Conservation (phyloP, 2,888 invertebrate species). For the Luperina nickerlii region DNA sequence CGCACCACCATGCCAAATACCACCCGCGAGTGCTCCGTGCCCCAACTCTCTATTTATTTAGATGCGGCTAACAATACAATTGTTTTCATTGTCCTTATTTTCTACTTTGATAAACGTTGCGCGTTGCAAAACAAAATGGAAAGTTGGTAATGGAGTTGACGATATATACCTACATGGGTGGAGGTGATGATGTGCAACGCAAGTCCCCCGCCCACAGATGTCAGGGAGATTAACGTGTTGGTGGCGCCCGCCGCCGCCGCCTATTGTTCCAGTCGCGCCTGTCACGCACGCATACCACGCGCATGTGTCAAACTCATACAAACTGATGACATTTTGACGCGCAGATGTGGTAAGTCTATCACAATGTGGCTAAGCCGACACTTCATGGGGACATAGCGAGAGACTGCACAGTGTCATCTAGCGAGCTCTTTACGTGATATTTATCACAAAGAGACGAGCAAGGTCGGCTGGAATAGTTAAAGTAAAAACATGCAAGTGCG, state of each 20-base stretch:
- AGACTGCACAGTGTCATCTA: slow-evolving; percentile 8
- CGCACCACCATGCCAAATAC: slow-evolving; percentile 75
- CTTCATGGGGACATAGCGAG: slow-evolving; percentile 17
- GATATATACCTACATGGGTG: slow-evolving; percentile 79
- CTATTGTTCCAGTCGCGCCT: slow-evolving; percentile 77
- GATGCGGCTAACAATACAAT: slow-evolving; percentile 83
- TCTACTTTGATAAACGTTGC: slow-evolving; percentile 77
- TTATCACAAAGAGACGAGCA: slow-evolving; percentile 48
- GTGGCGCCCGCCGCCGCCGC: slow-evolving; percentile 75
- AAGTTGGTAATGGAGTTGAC: slow-evolving; percentile 82
- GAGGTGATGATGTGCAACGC: slow-evolving; percentile 86
- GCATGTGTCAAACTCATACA: slow-evolving; percentile 68
- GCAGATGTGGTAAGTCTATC: slow-evolving; percentile 50
- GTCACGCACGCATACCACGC: slow-evolving; percentile 67
- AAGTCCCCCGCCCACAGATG: slow-evolving; percentile 80
- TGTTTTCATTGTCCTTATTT: slow-evolving; percentile 85
- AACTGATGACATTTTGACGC: slow-evolving; percentile 60
- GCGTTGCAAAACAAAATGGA: slow-evolving; percentile 86
- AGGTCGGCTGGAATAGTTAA: slow-evolving; percentile 38
- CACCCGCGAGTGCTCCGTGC: slow-evolving; percentile 68
- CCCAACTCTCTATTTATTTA: slow-evolving; percentile 88
- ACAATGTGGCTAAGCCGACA: slow-evolving; percentile 26
- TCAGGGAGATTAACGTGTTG: slow-evolving; percentile 82
- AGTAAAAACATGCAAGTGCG: slow-evolving; percentile 34
- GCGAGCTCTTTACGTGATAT: slow-evolving; percentile 32